Evolutionary conservation across 2,797 vertebrate species (phyloP).

Genomic region (Gymnothorax javanicus): DNA sequence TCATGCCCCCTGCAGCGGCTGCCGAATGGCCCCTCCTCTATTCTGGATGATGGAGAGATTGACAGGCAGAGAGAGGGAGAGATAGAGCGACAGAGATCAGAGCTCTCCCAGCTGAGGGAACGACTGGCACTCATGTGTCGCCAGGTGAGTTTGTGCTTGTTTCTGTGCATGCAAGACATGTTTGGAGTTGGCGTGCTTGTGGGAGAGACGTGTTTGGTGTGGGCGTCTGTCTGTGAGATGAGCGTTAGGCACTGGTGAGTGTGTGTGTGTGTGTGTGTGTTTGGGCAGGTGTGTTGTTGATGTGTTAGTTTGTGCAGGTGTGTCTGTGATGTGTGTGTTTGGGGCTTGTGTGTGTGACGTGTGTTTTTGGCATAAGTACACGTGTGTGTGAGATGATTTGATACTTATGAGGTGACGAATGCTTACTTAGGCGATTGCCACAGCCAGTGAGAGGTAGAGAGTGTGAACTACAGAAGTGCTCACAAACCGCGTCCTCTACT

Average conservation of each 20-base stretch:
- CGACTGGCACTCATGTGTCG: conserved; percentile 86
- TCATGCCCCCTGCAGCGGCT: conserved; percentile 60
- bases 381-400: too few species aligned
- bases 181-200: neutral
- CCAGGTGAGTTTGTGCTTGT: conserved; percentile 69
- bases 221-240: neutral
- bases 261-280: too few species aligned
- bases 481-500: conserved; percentile 7
- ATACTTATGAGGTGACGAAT: neutral
- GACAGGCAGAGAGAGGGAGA: conserved; percentile 78
- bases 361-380: neutral
- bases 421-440: neutral
- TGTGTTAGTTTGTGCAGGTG: too few species aligned
- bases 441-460: neutral
- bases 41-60: conserved; percentile 71
- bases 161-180: neutral
- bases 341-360: neutral
- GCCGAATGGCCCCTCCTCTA: conserved; percentile 75
- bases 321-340: conserved; percentile 1
- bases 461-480: neutral
- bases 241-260: neutral
- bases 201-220: neutral
- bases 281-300: too few species aligned
- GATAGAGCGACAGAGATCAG: conserved; percentile 82
- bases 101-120: conserved; percentile 87